Evolutionary conservation across 2,888 invertebrate genomes (phyloP).

Genomic region (Euplexia lucipara): DNA sequence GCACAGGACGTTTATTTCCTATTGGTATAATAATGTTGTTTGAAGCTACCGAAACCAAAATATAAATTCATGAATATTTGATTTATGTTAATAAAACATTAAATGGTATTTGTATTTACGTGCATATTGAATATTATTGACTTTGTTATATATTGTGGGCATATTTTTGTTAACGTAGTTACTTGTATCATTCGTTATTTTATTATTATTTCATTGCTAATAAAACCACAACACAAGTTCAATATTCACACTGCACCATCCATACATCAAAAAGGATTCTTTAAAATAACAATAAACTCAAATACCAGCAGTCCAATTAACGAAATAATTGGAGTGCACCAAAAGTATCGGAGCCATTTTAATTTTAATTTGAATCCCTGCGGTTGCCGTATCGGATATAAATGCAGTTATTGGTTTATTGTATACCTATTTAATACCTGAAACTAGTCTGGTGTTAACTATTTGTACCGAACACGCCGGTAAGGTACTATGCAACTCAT

Average conservation of each 20-base stretch:
- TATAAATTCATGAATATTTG: no score
- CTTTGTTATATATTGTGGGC: no score
- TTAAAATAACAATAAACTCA: constrained; percentile 44
- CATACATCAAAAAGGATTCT: constrained; percentile 35
- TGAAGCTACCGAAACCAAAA: no score
- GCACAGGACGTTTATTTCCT: no score
- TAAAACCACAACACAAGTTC: constrained; percentile 2
- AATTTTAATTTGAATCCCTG: constrained; percentile 52
- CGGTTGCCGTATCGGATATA: constrained; percentile 13
- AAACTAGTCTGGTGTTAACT: constrained; percentile 4
- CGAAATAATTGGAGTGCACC: constrained; percentile 50
- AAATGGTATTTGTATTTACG: no score
- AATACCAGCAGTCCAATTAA: constrained; percentile 48
- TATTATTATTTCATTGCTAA: no score
- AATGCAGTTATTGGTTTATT: constrained; percentile 26
- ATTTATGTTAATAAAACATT: no score
- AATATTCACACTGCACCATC: constrained; percentile 11
- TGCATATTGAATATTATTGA: no score
- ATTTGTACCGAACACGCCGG: neutral
- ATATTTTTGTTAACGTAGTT: no score
- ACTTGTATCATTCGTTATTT: no score
- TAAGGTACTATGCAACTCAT: neutral
- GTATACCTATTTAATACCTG: no score
- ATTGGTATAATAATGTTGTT: no score
- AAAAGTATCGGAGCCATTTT: constrained; percentile 48